phyloP scores from a whole-genome alignment of 1,140 invertebrate genomes.

The Micrasema longulum region DNA sequence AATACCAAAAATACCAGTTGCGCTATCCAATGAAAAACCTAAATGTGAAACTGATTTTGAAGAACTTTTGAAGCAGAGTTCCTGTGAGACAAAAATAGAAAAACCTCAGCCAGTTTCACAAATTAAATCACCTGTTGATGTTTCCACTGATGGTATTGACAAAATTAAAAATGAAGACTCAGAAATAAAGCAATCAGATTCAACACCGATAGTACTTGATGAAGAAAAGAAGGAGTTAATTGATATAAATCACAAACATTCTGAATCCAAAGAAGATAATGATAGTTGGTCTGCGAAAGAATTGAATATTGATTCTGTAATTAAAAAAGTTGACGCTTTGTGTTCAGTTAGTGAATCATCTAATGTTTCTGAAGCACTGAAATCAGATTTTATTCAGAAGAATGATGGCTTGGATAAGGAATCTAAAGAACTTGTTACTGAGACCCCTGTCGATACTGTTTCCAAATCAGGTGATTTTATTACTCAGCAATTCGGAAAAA shows the following conservation, averaged over 20 bases:
- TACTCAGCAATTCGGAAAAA: slow-evolving; percentile 45
- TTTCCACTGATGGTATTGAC: neutral
- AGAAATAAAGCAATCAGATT: slow-evolving; percentile 59
- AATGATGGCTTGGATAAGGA: slow-evolving; percentile 46
- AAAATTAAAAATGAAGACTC: too few relatives aligned
- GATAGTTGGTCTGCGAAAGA: slow-evolving; percentile 83
- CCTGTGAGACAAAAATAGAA: slow-evolving; percentile 65
- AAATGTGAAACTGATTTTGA: slow-evolving; percentile 68
- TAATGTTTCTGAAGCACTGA: slow-evolving; percentile 36
- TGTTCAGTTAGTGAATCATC: slow-evolving; percentile 56
- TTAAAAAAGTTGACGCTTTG: slow-evolving; percentile 79
- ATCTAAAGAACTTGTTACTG: slow-evolving; percentile 36
- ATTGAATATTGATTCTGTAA: slow-evolving; percentile 82
- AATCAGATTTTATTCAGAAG: slow-evolving; percentile 18
- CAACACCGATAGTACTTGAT: neutral
- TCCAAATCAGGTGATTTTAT: slow-evolving; percentile 40
- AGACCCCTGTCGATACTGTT: slow-evolving; percentile 14
- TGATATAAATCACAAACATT: slow-evolving; percentile 34
- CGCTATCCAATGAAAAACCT: slow-evolving; percentile 39
- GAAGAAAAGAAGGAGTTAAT: slow-evolving; percentile 11
- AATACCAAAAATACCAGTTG: slow-evolving; percentile 12
- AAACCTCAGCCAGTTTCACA: slow-evolving; percentile 41
- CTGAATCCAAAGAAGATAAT: slow-evolving; percentile 74
- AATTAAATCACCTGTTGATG: slow-evolving; percentile 28
- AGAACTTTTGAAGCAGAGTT: slow-evolving; percentile 66